Evolutionary conservation across 2,113 vertebrate species (phyloP).

Genomic region (Oncorhynchus kisutch): DNA sequence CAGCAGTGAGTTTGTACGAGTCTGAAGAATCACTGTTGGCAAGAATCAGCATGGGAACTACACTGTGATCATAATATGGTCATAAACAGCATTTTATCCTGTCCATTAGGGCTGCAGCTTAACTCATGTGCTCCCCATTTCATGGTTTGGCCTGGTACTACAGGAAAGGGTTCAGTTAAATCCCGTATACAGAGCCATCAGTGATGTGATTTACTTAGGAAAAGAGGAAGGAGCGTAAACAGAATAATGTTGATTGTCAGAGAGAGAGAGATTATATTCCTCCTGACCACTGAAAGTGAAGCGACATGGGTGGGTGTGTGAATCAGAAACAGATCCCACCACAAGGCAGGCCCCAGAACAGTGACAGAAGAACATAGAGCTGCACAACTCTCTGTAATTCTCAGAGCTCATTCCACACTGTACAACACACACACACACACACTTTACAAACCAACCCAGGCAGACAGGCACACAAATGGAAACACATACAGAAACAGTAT

Average conservation of each 20-base stretch:
- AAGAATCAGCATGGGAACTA: neutral
- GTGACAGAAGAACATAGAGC: constrained; percentile 28
- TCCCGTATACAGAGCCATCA: neutral
- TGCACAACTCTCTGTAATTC: constrained; percentile 18
- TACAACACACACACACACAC: neutral
- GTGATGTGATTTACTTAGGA: constrained; percentile 3
- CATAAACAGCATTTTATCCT: neutral
- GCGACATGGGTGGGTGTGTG: no score
- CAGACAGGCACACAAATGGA: constrained; percentile 14
- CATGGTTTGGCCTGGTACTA: neutral
- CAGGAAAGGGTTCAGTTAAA: constrained; percentile 22
- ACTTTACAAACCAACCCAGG: constrained; percentile 9
- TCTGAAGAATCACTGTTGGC: neutral
- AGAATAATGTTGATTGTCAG: constrained; percentile 9
- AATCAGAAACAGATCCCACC: constrained; percentile 43
- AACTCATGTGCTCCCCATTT: neutral
- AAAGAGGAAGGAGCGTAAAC: constrained; percentile 18
- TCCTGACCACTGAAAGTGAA: no score
- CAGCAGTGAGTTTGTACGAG: neutral
- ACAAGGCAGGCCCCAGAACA: constrained; percentile 15
- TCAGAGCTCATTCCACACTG: neutral
- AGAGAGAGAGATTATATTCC: constrained; percentile 24
- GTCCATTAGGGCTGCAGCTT: neutral
- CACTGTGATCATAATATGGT: neutral
- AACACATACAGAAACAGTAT: constrained; percentile 4